Conservation (phyloP, 2,113 vertebrate species). For the Psilopsiagon aymara region DNA sequence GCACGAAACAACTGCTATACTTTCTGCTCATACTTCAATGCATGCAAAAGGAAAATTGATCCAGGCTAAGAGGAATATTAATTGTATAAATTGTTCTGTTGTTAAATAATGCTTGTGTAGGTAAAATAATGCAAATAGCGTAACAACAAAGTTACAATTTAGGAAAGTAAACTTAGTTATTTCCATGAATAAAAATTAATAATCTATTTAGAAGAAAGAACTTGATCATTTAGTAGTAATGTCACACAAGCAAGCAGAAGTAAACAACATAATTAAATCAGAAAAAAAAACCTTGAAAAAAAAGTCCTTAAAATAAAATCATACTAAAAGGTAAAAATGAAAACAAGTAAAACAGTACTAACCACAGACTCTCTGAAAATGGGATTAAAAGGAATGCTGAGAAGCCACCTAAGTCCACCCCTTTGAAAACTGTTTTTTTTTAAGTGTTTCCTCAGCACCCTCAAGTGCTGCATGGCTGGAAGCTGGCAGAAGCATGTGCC, state of each 20-base stretch:
- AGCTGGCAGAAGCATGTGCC: neutral
- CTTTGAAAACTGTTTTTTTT: neutral
- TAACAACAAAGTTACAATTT: neutral
- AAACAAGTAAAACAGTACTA: neutral
- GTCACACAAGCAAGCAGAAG: constrained; percentile 27
- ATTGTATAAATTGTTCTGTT: constrained; percentile 12
- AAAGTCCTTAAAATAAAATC: neutral
- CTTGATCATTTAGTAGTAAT: neutral
- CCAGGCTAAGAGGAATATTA: neutral
- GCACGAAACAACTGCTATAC: neutral
- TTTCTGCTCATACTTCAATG: neutral
- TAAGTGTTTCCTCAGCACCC: neutral
- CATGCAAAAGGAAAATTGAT: neutral
- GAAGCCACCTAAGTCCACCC: neutral
- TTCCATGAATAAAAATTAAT: constrained; percentile 37
- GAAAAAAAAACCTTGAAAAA: neutral
- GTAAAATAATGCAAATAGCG: neutral
- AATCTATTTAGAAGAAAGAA: constrained; percentile 2
- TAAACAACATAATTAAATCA: neutral
- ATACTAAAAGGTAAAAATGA: neutral
- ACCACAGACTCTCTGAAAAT: neutral
- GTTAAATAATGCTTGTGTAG: constrained; percentile 24
- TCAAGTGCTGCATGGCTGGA: rapidly evolving
- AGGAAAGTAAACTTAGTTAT: constrained; percentile 6
- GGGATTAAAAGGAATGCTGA: neutral